phyloP scores from a whole-genome alignment of 2,113 vertebrate genomes.

The Saccopteryx bilineata region DNA sequence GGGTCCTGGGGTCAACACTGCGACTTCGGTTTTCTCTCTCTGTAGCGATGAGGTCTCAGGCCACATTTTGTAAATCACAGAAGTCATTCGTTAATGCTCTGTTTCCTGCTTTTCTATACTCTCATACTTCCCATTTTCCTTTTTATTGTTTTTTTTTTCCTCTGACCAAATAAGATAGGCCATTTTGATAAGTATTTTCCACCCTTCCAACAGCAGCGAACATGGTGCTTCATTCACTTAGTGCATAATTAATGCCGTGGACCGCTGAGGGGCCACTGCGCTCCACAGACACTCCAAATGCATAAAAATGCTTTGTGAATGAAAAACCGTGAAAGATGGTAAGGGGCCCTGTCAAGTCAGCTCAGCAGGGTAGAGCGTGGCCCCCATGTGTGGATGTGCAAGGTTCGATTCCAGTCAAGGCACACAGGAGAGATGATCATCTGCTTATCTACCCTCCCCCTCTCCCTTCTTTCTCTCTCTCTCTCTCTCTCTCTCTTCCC shows the following conservation, averaged over 20 bases:
- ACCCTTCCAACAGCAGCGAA: background rate
- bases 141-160: background rate
- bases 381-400: too few relatives aligned
- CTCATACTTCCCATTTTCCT: background rate
- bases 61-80: background rate
- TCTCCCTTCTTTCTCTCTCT: too few relatives aligned
- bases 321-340: background rate
- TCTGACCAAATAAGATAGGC: background rate
- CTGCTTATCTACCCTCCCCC: too few relatives aligned
- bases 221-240: background rate
- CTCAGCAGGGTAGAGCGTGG: too few relatives aligned
- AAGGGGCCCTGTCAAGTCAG: too few relatives aligned
- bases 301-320: background rate
- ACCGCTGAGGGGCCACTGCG: background rate
- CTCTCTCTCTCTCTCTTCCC: too few relatives aligned
- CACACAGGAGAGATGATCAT: too few relatives aligned
- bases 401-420: too few relatives aligned
- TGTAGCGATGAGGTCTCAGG: background rate
- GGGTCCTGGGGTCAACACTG: background rate
- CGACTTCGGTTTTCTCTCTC: background rate
- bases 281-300: background rate
- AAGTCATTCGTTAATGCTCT: background rate
- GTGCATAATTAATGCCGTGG: background rate
- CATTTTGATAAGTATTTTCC: background rate
- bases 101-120: background rate